phyloP scores from a whole-genome alignment of 2,888 invertebrate species.

The Rhamnusium bicolor region DNA sequence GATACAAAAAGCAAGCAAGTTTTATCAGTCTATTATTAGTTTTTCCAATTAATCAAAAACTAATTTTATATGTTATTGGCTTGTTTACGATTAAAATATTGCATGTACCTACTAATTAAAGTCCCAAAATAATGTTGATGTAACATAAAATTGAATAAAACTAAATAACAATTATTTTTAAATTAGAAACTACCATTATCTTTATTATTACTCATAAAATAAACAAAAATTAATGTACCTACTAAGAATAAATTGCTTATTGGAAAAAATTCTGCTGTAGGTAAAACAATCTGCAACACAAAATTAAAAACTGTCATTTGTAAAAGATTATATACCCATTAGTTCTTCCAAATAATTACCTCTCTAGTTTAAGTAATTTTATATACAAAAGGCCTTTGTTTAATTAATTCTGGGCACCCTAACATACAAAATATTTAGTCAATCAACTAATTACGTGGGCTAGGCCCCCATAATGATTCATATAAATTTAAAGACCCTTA shows the following conservation, averaged over 20 bases:
- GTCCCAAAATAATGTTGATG: background rate
- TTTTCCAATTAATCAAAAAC: no score
- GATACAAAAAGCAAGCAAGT: no score
- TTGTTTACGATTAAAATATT: background rate
- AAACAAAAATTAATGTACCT: no score
- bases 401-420: background rate
- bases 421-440: background rate
- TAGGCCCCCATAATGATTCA: slow-evolving; percentile 20
- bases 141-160: no score
- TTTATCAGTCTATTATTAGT: no score
- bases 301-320: background rate
- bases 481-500: slow-evolving; percentile 9
- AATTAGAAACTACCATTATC: no score
- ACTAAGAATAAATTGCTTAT: no score
- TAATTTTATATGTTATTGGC: no score
- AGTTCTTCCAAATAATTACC: no score
- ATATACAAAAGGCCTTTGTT: background rate
- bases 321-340: background rate
- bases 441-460: background rate
- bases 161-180: background rate
- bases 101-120: background rate
- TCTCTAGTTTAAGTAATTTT: background rate
- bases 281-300: background rate
- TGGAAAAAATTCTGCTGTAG: no score
- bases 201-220: no score